Evolutionary conservation across 2,113 vertebrate species (phyloP).

Genomic region (Ctenomys sociabilis): DNA sequence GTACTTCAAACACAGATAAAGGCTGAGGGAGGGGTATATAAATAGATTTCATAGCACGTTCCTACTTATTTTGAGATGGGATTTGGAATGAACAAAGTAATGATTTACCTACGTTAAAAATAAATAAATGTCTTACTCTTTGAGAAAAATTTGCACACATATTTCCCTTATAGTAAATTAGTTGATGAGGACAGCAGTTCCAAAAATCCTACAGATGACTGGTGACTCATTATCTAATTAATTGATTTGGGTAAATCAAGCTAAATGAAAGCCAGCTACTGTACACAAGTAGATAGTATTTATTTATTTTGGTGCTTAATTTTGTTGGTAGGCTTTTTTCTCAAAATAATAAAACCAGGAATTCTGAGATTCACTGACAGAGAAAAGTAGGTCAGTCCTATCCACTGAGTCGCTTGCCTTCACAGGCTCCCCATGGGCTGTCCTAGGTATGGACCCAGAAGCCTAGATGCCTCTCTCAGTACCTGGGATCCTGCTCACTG

Average conservation of each 20-base stretch:
- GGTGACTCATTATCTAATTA: conserved; percentile 81
- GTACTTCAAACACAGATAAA: background rate
- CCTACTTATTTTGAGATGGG: conserved; percentile 5
- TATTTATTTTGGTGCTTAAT: background rate
- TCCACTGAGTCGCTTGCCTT: background rate
- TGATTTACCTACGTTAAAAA: conserved; percentile 56
- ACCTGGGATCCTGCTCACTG: background rate
- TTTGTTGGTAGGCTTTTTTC: background rate
- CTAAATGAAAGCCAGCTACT: conserved; percentile 73
- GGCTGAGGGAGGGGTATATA: background rate
- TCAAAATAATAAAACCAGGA: background rate
- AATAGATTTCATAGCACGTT: background rate
- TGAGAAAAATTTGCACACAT: conserved; percentile 70
- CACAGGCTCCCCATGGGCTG: fast-evolving
- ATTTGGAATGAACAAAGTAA: conserved; percentile 33
- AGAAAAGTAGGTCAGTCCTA: fast-evolving
- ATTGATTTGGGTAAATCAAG: conserved; percentile 75
- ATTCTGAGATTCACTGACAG: background rate
- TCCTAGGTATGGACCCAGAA: background rate
- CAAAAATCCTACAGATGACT: conserved; percentile 62
- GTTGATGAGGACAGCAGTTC: conserved; percentile 77
- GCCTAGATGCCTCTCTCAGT: fast-evolving
- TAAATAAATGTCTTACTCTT: conserved; percentile 37
- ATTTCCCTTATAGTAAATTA: conserved; percentile 72
- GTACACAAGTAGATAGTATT: conserved; percentile 22